phyloP scores from a whole-genome alignment of 2,797 vertebrate genomes.

The Danio jaintianensis region DNA sequence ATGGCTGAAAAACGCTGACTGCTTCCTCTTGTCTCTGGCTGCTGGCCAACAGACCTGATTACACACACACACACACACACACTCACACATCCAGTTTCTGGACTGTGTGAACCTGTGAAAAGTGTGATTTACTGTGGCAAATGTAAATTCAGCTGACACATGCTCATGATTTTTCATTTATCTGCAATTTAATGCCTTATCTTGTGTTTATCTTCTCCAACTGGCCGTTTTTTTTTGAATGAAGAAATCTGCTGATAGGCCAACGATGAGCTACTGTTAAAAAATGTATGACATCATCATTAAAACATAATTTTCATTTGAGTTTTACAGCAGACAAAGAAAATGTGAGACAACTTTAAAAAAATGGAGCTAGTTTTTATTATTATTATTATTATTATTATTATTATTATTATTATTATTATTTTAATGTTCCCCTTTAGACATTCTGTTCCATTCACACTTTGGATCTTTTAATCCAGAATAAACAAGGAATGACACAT shows the following conservation, averaged over 20 bases:
- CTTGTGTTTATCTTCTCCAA: background rate
- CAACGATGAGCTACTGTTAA: background rate
- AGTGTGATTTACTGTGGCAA: slow-evolving; percentile 62
- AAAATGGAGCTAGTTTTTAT: no score
- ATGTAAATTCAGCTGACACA: background rate
- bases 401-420: no score
- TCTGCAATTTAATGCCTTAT: background rate
- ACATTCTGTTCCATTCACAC: no score
- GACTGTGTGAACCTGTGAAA: slow-evolving; percentile 58
- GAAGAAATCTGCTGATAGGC: background rate
- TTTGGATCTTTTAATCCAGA: no score
- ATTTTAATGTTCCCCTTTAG: no score
- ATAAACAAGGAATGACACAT: no score
- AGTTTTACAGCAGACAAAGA: background rate
- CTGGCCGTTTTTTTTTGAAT: background rate
- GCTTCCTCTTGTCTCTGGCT: slow-evolving; percentile 72
- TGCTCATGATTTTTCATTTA: background rate
- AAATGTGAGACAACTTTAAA: background rate
- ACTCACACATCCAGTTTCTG: slow-evolving; percentile 51
- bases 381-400: no score
- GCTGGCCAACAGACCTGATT: slow-evolving; percentile 59
- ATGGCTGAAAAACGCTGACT: slow-evolving; percentile 81
- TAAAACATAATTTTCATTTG: no score
- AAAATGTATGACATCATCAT: background rate
- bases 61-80: slow-evolving; percentile 50